Base-by-base conservation (phyloP, 2,888 invertebrate species). In the Caenorhabditis doughertyi region DNA sequence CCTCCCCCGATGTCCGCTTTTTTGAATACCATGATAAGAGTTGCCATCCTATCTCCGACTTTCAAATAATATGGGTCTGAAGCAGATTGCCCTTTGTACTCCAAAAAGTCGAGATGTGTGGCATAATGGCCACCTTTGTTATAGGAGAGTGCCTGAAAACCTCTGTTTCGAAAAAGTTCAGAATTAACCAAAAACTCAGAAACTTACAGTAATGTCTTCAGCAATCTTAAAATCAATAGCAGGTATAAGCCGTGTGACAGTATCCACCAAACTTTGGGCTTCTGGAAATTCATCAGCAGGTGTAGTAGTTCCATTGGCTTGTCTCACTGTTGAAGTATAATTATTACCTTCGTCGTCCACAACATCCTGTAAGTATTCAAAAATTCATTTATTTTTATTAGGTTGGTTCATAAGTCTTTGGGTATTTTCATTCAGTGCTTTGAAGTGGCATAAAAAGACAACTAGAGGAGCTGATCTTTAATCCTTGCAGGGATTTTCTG, bases 111-210 rank as follows among this genome's bases (percentile, higher is more conserved):
- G 35, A 72, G 80, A 53, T 89, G 89, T 1, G 85, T 83, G 16
- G 86, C 85, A 42, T 88, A 88, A 67, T 89, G 89, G 18, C 89
- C 89, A 3, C 87, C 89, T 0, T 80, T 76, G 8, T 65, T 29
- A 60, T 89, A 89, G 21, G 79, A 81, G 9, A 89, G 79, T 9
- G 84, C 81, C 88, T 88, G 68, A 51, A 77, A 55, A 27, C 39
- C 23, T 13, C n/a, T n/a, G 23, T 35, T 32, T 39, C 0, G 2
- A 21, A 32, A 18, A n/a, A n/a, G 16, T 39, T 16, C 5, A 16
- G 9, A 64, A 25, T 3, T 25, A 8, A 8, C n/a, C n/a, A 1
- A 44, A 62, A 9, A 1, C 7, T n/a, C n/a, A n/a, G n/a, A 27
- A 29, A 35, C 49, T 23, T 27, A 67, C 58, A 8, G 32, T 16